Conservation (phyloP, 2,888 invertebrate genomes). For the Formica aserva region DNA sequence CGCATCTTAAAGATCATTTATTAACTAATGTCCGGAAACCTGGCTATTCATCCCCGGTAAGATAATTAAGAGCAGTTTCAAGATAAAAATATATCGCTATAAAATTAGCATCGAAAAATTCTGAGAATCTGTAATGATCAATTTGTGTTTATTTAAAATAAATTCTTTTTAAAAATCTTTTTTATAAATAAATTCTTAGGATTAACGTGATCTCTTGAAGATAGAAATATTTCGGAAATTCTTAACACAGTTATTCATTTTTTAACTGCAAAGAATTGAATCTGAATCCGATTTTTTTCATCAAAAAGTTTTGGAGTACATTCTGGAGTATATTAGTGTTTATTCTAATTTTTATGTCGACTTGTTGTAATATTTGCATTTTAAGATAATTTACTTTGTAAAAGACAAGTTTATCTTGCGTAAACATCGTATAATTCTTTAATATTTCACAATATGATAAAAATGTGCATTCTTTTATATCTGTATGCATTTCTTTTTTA, state of each 20-base stretch:
- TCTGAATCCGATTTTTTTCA: background rate
- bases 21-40: background rate
- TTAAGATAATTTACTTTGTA: slow-evolving; percentile 24
- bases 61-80: background rate
- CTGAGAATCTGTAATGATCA: background rate
- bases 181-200: background rate
- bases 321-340: background rate
- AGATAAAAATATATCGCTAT: background rate
- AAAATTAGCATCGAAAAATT: background rate
- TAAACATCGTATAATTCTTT: slow-evolving; percentile 23
- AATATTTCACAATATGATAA: slow-evolving; percentile 35
- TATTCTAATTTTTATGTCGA: background rate
- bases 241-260: background rate
- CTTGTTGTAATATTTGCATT: background rate
- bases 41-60: slow-evolving; percentile 4
- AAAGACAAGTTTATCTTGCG: slow-evolving; percentile 32
- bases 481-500: background rate
- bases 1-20: slow-evolving; percentile 12
- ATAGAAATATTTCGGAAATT: background rate
- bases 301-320: background rate
- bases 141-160: background rate
- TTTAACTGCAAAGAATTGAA: background rate
- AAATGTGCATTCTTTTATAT: background rate
- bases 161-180: background rate
- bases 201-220: background rate